These are phyloP conservation scores for Philaethria dido DNA, from an alignment of 2,888 invertebrate species.

Conservation along the genomic window DNA sequence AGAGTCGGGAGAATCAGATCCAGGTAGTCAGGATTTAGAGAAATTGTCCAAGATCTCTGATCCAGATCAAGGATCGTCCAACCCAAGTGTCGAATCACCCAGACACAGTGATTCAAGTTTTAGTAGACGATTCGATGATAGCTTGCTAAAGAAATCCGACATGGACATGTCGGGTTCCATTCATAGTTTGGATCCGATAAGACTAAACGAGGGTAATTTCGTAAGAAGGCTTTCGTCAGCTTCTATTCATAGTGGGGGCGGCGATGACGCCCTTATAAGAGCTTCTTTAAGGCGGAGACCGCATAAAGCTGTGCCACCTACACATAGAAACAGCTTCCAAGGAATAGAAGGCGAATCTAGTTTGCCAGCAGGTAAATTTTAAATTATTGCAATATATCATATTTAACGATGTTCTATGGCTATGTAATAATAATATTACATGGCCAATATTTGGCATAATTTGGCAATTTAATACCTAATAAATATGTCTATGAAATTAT, in stretches of 20 bases:
- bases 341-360: slow-evolving; percentile 77
- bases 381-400: not conserved
- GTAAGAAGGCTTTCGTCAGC: slow-evolving; percentile 74
- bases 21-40: slow-evolving; percentile 87
- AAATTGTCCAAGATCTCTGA: slow-evolving; percentile 80
- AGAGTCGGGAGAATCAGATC: slow-evolving; percentile 91
- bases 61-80: slow-evolving; percentile 78
- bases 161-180: slow-evolving; percentile 70
- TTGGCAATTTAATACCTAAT: no score
- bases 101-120: slow-evolving; percentile 76
- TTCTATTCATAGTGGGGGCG: slow-evolving; percentile 80
- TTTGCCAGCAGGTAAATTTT: slow-evolving; percentile 65
- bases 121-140: slow-evolving; percentile 71
- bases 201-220: slow-evolving; percentile 71
- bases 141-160: slow-evolving; percentile 73
- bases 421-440: no score
- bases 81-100: slow-evolving; percentile 74
- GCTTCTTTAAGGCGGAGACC: slow-evolving; percentile 84
- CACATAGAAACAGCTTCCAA: slow-evolving; percentile 86
- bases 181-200: slow-evolving; percentile 72
- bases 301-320: slow-evolving; percentile 73
- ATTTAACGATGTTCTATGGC: no score
- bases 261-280: slow-evolving; percentile 84
- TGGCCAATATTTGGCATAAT: no score
- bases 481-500: not conserved